Conservation (phyloP, 1,140 invertebrate species). For the Charaxes varanes region DNA sequence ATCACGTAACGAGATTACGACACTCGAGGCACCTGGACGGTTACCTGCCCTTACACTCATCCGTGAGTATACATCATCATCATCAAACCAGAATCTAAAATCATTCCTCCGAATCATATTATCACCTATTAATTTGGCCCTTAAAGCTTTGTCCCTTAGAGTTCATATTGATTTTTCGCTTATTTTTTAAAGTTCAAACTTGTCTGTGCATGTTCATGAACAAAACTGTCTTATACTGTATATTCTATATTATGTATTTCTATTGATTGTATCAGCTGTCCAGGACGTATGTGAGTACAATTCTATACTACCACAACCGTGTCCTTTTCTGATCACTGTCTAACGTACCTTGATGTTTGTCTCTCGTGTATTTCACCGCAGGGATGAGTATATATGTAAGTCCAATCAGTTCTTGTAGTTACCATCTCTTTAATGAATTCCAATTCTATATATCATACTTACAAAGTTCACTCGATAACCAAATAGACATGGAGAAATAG, state of each 20-base stretch:
- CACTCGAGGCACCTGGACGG: constrained; percentile 61
- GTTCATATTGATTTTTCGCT: constrained; percentile 57
- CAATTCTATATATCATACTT: too few species aligned
- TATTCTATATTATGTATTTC: constrained; percentile 23
- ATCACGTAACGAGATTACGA: constrained; percentile 59
- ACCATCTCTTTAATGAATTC: too few species aligned
- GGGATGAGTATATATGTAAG: constrained; percentile 2
- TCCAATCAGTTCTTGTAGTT: too few species aligned
- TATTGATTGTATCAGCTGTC: constrained; percentile 30
- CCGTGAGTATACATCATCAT: constrained; percentile 46
- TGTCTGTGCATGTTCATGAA: constrained; percentile 42
- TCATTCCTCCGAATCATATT: constrained; percentile 26
- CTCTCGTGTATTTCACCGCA: constrained; percentile 10
- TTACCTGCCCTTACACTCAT: constrained; percentile 48
- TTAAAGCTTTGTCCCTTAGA: constrained; percentile 57
- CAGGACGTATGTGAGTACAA: constrained; percentile 31
- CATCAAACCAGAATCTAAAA: constrained; percentile 18
- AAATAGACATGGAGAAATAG: too few species aligned
- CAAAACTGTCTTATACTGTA: constrained; percentile 13
- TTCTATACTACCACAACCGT: constrained; percentile 13
- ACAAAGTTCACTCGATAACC: too few species aligned
- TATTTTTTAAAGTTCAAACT: constrained; percentile 36
- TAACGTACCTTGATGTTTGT: background rate
- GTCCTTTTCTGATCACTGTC: constrained; percentile 18
- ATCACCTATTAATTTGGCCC: constrained; percentile 33